Evolutionary conservation across 2,113 vertebrate genomes (phyloP).

Genomic region (Ramphastos sulfuratus): DNA sequence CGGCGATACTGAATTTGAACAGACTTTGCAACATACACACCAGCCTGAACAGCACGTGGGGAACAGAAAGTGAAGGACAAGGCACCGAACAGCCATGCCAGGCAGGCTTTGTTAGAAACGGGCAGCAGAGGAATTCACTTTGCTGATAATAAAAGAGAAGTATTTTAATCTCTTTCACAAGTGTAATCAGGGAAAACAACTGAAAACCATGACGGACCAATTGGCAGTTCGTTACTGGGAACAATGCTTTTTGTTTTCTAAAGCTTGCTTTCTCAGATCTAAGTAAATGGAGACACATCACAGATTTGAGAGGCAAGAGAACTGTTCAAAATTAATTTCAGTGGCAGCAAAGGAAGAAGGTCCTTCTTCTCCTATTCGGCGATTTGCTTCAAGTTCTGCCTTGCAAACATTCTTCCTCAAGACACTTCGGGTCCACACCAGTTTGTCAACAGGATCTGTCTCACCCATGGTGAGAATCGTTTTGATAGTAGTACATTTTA

Average conservation of each 20-base stretch:
- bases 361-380: background rate
- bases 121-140: constrained; percentile 22
- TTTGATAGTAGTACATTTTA: background rate
- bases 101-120: background rate
- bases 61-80: background rate
- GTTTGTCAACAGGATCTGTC: background rate
- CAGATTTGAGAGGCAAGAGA: constrained; percentile 20
- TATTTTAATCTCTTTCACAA: constrained; percentile 65
- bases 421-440: rapidly evolving
- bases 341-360: background rate
- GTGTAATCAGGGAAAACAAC: constrained; percentile 29
- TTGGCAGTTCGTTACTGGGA: constrained; percentile 25
- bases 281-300: background rate
- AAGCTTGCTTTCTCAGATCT: constrained; percentile 36
- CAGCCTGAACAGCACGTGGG: background rate
- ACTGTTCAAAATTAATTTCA: constrained; percentile 53
- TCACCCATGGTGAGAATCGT: background rate
- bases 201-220: constrained; percentile 47
- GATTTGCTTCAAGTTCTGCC: background rate
- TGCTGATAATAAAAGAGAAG: constrained; percentile 52
- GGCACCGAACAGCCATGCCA: background rate
- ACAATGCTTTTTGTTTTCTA: constrained; percentile 56
- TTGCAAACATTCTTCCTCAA: rapidly evolving
- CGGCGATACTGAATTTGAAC: background rate
- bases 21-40: background rate